A percentile compares a stretch with the other conserved stretches of the same genome.
phyloP scores from a whole-genome alignment of 1,140 invertebrate species.

The Neotoxoptera formosana region DNA sequence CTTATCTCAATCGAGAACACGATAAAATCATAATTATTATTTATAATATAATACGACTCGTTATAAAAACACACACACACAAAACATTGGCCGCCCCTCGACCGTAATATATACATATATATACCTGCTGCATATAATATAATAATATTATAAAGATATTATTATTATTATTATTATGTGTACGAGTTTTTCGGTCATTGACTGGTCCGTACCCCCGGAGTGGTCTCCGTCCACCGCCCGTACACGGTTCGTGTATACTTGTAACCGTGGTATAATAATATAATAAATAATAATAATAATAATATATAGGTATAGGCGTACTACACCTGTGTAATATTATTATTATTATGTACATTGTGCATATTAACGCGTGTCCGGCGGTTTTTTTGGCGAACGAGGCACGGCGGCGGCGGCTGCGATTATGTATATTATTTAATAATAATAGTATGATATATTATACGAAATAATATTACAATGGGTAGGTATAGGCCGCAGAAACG shows the following conservation, averaged over 20 bases:
- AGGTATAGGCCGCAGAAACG: background rate
- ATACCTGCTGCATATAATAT: background rate
- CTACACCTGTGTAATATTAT: background rate
- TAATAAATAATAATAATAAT: constrained; percentile 28
- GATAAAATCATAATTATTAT: background rate
- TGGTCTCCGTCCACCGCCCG: background rate
- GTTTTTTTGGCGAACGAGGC: background rate
- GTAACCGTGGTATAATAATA: background rate
- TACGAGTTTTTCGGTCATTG: constrained; percentile 32
- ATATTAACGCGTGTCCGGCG: background rate
- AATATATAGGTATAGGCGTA: background rate
- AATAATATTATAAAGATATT: background rate
- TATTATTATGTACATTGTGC: background rate
- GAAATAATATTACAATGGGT: background rate
- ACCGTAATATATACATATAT: background rate
- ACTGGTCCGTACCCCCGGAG: background rate
- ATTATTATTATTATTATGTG: background rate
- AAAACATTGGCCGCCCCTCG: background rate
- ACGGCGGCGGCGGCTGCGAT: background rate
- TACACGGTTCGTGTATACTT: background rate
- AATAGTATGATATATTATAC: background rate
- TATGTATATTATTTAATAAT: too few relatives aligned
- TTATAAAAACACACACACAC: background rate
- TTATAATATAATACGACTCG: background rate
- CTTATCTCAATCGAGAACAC: too few relatives aligned